phyloP scores from a whole-genome alignment of 2,888 invertebrate species.

The Sepiola atlantica region DNA sequence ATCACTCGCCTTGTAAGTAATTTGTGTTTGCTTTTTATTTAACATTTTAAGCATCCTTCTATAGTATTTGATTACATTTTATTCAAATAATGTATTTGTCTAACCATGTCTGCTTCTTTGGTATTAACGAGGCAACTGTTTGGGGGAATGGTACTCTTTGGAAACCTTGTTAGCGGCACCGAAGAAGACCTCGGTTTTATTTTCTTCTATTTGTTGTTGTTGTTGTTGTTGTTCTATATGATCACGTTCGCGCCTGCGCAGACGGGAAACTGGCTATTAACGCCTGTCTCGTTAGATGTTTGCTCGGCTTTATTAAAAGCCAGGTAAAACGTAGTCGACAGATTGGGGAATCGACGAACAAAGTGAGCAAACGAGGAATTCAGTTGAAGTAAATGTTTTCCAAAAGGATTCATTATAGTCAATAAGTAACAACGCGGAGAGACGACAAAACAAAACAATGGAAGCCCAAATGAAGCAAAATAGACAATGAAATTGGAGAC shows the following conservation, averaged over 20 bases:
- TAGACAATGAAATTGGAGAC: background rate
- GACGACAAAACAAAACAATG: background rate
- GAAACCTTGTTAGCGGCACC: background rate
- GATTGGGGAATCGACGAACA: slow-evolving; percentile 12
- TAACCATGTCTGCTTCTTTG: no score
- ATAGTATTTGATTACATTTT: no score
- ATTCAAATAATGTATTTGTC: no score
- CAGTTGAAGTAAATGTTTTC: background rate
- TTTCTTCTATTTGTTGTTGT: no score
- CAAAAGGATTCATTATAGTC: background rate
- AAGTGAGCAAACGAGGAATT: slow-evolving; percentile 32
- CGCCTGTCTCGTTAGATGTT: slow-evolving; percentile 14
- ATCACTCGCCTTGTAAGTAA: no score
- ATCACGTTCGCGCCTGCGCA: background rate
- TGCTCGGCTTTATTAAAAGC: background rate
- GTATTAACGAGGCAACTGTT: background rate
- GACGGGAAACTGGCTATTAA: slow-evolving; percentile 32
- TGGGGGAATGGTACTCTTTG: background rate
- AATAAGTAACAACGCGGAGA: slow-evolving; percentile 15
- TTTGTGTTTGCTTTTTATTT: no score
- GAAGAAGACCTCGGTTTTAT: no score
- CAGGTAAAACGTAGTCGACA: slow-evolving; percentile 1
- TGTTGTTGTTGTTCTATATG: background rate
- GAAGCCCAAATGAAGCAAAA: background rate
- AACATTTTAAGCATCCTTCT: no score